Percentiles rank a stretch among this genome's conserved stretches.
These are phyloP conservation scores for Argya squamiceps DNA, from an alignment of 2,797 vertebrate species.

Conservation along the genomic window DNA sequence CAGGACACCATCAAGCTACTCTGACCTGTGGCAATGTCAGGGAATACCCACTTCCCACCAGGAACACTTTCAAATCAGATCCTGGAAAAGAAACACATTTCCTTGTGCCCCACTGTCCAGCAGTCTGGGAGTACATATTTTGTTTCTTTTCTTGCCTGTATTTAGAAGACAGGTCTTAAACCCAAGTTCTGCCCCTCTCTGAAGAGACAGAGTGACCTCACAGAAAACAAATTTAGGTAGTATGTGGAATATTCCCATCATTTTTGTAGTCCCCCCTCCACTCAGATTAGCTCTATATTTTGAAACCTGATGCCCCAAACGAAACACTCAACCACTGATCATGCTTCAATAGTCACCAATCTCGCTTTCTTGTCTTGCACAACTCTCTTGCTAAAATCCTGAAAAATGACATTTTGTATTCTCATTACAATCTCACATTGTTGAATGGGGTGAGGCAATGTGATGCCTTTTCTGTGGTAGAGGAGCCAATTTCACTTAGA, in stretches of 20 bases:
- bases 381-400: not conserved
- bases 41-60: not conserved
- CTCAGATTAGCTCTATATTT: not conserved
- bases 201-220: not conserved
- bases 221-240: not conserved
- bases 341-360: not conserved
- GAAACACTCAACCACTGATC: not conserved
- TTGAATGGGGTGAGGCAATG: not conserved
- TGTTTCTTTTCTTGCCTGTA: fast-evolving
- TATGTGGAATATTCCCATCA: not conserved
- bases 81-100: not conserved
- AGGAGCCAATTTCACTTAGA: not conserved
- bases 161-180: not conserved
- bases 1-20: not conserved
- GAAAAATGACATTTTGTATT: not conserved
- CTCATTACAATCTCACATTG: not conserved
- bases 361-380: not conserved
- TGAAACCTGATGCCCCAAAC: not conserved
- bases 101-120: not conserved
- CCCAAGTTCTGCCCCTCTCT: not conserved
- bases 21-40: not conserved
- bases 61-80: not conserved
- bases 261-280: not conserved
- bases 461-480: not conserved
- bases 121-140: not conserved